These are phyloP conservation scores for Drosophila santomea DNA, from an alignment of 1,140 invertebrate species.

Conservation along the genomic window DNA sequence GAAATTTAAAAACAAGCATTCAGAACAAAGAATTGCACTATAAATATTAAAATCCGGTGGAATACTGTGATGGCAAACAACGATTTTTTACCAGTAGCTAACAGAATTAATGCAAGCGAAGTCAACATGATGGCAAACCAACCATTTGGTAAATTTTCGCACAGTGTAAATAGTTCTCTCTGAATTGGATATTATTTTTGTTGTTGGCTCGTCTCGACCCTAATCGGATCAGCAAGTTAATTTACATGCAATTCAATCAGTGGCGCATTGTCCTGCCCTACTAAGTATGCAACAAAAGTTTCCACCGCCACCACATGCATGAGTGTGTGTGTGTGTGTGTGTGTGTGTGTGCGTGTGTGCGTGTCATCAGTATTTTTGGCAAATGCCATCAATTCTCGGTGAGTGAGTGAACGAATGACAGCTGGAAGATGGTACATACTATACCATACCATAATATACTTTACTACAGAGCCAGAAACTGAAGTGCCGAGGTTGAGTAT, in stretches of 20 bases:
- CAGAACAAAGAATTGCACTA: no score
- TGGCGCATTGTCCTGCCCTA: constrained; percentile 64
- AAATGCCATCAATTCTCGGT: constrained; percentile 54
- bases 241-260: constrained; percentile 82
- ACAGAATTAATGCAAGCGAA: no score
- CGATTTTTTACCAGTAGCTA: not conserved
- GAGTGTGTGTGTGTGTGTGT: not conserved
- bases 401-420: constrained; percentile 38
- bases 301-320: constrained; percentile 1
- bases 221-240: constrained; percentile 82
- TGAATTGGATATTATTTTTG: constrained; percentile 59
- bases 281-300: constrained; percentile 63
- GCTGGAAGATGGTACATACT: constrained; percentile 38
- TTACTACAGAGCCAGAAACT: not conserved
- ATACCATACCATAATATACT: not conserved
- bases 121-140: no score
- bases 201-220: constrained; percentile 47
- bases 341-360: not conserved
- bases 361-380: constrained; percentile 57
- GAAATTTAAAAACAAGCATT: no score
- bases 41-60: not conserved
- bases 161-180: constrained; percentile 18
- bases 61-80: not conserved
- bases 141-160: not conserved
- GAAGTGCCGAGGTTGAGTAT: not conserved